These are phyloP conservation scores for Chrysocyon brachyurus DNA, from an alignment of 2,797 vertebrate species.

Conservation along the genomic window DNA sequence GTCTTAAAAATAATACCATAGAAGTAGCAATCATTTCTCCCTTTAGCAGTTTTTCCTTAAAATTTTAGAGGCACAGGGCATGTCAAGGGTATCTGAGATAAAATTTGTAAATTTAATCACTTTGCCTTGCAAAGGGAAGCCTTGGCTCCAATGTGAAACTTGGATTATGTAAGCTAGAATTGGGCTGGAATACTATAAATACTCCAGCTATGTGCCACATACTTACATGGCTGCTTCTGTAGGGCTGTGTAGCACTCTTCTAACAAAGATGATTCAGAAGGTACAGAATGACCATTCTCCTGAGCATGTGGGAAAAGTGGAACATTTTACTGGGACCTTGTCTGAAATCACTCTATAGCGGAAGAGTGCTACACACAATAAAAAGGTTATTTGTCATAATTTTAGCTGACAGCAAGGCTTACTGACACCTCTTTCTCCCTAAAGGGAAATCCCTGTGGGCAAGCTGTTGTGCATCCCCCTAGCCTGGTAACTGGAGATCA, in stretches of 20 bases:
- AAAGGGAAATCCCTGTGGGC: neutral
- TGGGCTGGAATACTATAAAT: neutral
- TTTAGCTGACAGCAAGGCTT: neutral
- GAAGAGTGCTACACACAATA: neutral
- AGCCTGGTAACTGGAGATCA: neutral
- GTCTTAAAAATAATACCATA: neutral
- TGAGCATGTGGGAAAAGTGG: neutral
- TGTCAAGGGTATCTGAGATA: neutral
- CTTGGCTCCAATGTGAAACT: neutral
- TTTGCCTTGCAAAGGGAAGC: neutral
- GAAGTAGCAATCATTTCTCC: neutral
- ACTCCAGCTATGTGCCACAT: neutral
- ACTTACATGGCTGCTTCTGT: accelerated
- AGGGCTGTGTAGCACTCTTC: accelerated
- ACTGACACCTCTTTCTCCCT: neutral
- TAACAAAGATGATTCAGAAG: neutral
- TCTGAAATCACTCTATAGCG: neutral
- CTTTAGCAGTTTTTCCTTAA: neutral
- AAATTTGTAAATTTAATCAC: neutral
- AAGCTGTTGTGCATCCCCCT: accelerated
- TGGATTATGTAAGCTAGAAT: neutral
- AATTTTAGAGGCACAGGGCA: neutral
- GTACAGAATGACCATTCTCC: neutral
- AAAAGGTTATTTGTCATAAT: neutral
- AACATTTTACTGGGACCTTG: neutral